phyloP scores from a whole-genome alignment of 2,888 invertebrate species.

The Ommatoiulus sabulosus region DNA sequence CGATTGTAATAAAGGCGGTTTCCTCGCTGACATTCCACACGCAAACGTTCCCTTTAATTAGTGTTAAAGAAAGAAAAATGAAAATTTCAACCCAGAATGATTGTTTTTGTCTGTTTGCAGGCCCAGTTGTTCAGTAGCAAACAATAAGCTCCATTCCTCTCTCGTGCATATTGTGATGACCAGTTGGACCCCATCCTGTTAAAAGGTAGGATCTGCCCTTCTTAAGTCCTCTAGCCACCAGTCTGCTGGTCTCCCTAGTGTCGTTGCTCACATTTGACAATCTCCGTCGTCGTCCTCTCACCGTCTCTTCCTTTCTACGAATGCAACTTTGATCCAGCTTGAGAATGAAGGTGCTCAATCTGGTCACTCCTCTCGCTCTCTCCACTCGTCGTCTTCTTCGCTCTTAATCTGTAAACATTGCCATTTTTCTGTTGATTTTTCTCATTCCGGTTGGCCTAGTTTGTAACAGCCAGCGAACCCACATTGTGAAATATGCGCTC shows the following conservation, averaged over 20 bases:
- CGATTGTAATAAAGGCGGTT: no score
- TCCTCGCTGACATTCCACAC: no score
- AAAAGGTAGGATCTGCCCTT: not conserved
- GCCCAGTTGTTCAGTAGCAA: constrained; percentile 55
- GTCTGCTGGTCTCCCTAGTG: constrained; percentile 19
- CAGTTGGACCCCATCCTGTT: constrained; percentile 12
- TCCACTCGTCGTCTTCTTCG: not conserved
- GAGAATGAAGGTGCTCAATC: not conserved
- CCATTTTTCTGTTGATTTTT: not conserved
- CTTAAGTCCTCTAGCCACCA: constrained; percentile 19
- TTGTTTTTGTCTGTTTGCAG: not conserved
- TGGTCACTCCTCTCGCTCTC: not conserved
- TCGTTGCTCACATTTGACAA: constrained; percentile 19
- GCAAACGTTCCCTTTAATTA: no score
- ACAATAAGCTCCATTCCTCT: constrained; percentile 38
- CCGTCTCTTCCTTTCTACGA: not conserved
- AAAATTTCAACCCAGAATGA: no score
- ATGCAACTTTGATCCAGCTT: not conserved
- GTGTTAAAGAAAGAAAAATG: no score
- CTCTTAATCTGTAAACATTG: not conserved
- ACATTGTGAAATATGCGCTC: not conserved
- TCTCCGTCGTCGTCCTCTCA: constrained; percentile 12
- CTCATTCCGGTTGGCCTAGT: not conserved
- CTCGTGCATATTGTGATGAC: constrained; percentile 12
- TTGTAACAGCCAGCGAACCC: not conserved